These are phyloP conservation scores for Vandiemenella viatica DNA, from an alignment of 2,888 invertebrate genomes.

Conservation along the genomic window DNA sequence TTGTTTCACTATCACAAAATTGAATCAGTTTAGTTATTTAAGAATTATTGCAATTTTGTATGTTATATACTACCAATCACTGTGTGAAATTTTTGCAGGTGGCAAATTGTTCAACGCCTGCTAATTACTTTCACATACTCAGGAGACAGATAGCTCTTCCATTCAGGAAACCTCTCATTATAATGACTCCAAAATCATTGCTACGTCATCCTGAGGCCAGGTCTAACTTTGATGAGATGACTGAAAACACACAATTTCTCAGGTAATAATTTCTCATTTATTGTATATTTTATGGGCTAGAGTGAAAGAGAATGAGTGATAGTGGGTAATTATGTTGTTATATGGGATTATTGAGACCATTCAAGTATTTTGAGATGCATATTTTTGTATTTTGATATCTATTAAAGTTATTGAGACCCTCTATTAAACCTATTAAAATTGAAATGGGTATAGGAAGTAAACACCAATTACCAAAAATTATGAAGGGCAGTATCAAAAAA, in stretches of 20 bases:
- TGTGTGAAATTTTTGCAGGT: constrained; percentile 26
- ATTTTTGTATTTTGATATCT: too few relatives aligned
- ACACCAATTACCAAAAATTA: too few relatives aligned
- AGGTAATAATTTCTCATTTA: too few relatives aligned
- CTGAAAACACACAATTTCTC: constrained; percentile 35
- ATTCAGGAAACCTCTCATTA: constrained; percentile 93
- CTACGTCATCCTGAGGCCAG: constrained; percentile 89
- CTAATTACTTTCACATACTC: constrained; percentile 92
- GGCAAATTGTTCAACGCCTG: constrained; percentile 91
- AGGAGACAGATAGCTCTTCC: constrained; percentile 90
- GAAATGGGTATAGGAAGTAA: too few relatives aligned
- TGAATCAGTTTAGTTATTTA: background rate
- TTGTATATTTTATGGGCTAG: too few relatives aligned
- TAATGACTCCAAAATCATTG: constrained; percentile 96
- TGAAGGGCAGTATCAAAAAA: too few relatives aligned
- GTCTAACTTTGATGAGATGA: constrained; percentile 90
- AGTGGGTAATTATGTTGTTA: too few relatives aligned
- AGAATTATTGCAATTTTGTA: background rate
- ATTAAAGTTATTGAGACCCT: too few relatives aligned
- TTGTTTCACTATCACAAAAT: background rate
- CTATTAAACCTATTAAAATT: too few relatives aligned
- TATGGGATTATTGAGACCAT: too few relatives aligned
- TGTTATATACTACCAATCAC: background rate
- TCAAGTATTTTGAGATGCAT: too few relatives aligned
- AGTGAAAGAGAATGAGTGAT: too few relatives aligned